Evolutionary conservation across 2,113 vertebrate species (phyloP).

Genomic region (Aptenodytes patagonicus): DNA sequence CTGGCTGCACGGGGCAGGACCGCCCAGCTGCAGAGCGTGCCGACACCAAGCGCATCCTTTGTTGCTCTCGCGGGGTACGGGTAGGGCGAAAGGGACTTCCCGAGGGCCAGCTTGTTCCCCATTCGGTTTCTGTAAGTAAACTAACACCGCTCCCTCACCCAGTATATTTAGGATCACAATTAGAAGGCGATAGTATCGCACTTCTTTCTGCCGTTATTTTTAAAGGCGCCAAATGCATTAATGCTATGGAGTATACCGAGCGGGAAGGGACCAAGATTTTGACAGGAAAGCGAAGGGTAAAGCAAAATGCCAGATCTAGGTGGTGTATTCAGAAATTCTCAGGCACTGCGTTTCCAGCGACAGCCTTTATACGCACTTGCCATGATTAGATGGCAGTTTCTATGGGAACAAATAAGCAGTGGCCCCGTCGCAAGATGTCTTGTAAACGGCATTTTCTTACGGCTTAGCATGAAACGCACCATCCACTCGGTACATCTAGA

Average conservation of each 20-base stretch:
- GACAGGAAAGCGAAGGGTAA: background rate
- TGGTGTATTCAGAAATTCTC: background rate
- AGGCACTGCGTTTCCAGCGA: background rate
- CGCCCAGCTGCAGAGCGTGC: background rate
- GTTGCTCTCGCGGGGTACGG: rapidly evolving
- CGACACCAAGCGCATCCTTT: background rate
- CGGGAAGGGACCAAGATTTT: background rate
- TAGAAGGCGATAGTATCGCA: background rate
- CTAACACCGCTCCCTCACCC: background rate
- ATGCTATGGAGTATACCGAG: rapidly evolving
- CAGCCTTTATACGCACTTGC: background rate
- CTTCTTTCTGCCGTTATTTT: background rate
- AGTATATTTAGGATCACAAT: background rate
- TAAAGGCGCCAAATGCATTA: background rate
- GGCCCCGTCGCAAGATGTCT: background rate
- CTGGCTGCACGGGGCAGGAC: background rate
- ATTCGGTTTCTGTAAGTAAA: rapidly evolving
- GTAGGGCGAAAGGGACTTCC: background rate
- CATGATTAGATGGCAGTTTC: slow-evolving; percentile 47
- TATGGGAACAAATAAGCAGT: slow-evolving; percentile 56
- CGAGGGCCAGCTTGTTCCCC: background rate
- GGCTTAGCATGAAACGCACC: background rate
- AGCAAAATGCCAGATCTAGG: background rate
- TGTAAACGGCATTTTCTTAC: background rate
- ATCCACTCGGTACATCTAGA: rapidly evolving